A percentile compares a stretch with the other conserved stretches of the same genome.
phyloP scores from a whole-genome alignment of 2,888 invertebrate species.

The Eristalis arbustorum region DNA sequence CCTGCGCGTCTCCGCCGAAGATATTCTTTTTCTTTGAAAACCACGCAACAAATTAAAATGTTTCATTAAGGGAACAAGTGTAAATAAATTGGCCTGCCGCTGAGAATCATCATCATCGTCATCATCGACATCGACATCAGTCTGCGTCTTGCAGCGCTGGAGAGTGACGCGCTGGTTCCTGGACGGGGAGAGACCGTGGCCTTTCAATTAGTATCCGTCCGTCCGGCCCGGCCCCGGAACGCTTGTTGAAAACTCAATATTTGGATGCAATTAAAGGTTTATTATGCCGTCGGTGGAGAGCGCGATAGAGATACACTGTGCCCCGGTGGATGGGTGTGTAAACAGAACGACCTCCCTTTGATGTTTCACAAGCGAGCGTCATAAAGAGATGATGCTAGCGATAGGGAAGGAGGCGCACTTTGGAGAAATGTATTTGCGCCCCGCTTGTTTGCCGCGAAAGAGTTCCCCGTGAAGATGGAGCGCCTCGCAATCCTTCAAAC shows the following conservation, averaged over 20 bases:
- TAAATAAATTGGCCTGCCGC: conserved; percentile 69
- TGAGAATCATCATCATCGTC: conserved; percentile 50
- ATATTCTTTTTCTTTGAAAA: conserved; percentile 41
- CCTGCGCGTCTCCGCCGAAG: conserved; percentile 11
- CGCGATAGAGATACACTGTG: conserved; percentile 20
- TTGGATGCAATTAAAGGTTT: conserved; percentile 70
- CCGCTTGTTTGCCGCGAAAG: too few relatives aligned
- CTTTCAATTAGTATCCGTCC: conserved; percentile 43
- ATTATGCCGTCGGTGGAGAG: conserved; percentile 55
- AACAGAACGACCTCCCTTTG: conserved; percentile 52
- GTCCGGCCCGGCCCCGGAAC: conserved; percentile 14
- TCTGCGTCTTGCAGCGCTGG: not conserved
- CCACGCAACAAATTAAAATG: conserved; percentile 56
- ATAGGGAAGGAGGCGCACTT: not conserved
- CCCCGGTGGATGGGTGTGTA: conserved; percentile 8
- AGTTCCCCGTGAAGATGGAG: too few relatives aligned
- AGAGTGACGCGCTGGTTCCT: not conserved
- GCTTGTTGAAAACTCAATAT: conserved; percentile 69
- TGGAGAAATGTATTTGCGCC: not conserved
- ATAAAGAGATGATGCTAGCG: not conserved
- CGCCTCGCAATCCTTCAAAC: too few relatives aligned
- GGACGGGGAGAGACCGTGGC: not conserved
- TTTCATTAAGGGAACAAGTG: conserved; percentile 63
- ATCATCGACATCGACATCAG: not conserved
- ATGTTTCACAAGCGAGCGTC: conserved; percentile 38